Evolutionary conservation across 35 echinoderm and acorn worm species (phyloP), one percentile per base, ranked within the genome.

Genomic region (Ptychodera flava): DNA sequence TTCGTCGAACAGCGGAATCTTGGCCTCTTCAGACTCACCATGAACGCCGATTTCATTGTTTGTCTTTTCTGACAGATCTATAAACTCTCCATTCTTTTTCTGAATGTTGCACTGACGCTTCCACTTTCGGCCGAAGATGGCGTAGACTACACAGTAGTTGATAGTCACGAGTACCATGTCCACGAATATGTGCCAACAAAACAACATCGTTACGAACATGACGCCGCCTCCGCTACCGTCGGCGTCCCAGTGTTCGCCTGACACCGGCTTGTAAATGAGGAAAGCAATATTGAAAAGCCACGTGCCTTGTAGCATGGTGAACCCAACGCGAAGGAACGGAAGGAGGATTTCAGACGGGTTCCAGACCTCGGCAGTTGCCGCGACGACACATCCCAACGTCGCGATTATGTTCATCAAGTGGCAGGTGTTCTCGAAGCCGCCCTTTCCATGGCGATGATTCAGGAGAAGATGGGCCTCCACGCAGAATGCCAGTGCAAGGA

Each of bases 281-380:
- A 94, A 88, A 1, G 90, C 96, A 0, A 92, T 77, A 80, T 90
- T 85, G 78, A 89, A 94, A 77, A 99, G 94, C 96, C 96, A 99
- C 6, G 93, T 99, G 12, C 96, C 96, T 34, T 99, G 96, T 38
- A 94, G 80, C 28, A 94, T 81, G 6, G 87, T 92, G 37, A 79
- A 92, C 10, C 87, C 30, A 22, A 90, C 82, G 31, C 96, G 52
- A 85, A 99, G 88, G 78, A 92, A 38, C 16, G 78, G 75, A 22
- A 99, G 79, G 33, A 91, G 81, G 33, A 29, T 76, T 32, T 99
- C 86, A 78, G 90, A 84, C 27, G 80, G 85, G n/a, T 76, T 37
- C 77, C 89, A 92, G 14, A 88, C 32, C 64, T 99, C 93, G 33
- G 32, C 80, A 15, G 87, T 28, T 28, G 85, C 80, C 22, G 88